These are phyloP conservation scores for Anolis apletophallus DNA, from an alignment of 2,797 vertebrate genomes.

Conservation along the genomic window DNA sequence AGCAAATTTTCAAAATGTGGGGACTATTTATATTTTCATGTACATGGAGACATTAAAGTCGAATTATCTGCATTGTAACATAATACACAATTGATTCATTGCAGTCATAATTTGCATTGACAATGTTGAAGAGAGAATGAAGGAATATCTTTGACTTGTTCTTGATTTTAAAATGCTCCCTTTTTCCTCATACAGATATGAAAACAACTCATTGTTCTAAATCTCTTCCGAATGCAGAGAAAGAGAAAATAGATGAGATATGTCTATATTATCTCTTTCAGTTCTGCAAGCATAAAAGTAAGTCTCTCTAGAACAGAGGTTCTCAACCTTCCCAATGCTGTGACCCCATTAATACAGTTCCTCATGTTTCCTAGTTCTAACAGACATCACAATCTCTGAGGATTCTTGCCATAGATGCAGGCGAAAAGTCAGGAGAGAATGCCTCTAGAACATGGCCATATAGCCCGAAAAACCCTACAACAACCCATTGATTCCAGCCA, in stretches of 20 bases:
- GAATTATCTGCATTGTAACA: background rate
- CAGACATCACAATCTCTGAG: too few species aligned
- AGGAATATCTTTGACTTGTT: background rate
- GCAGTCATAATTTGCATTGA: background rate
- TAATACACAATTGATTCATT: background rate
- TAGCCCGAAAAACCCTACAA: too few species aligned
- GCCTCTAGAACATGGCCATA: too few species aligned
- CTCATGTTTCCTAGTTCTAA: too few species aligned
- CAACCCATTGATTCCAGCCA: too few species aligned
- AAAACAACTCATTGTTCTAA: background rate
- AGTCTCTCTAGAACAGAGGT: slow-evolving; percentile 22
- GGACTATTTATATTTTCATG: background rate
- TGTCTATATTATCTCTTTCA: slow-evolving; percentile 84
- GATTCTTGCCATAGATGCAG: too few species aligned
- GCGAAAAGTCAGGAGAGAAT: too few species aligned
- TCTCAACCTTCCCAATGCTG: too few species aligned
- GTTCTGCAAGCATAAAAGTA: slow-evolving; percentile 84
- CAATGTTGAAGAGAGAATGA: background rate
- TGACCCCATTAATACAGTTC: too few species aligned
- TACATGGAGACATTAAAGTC: background rate
- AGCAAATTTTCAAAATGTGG: background rate
- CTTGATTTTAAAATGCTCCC: background rate
- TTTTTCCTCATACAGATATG: slow-evolving; percentile 45
- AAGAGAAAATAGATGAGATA: slow-evolving; percentile 81
- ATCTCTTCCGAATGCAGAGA: background rate